Base-by-base conservation (phyloP, 2,113 vertebrate genomes). In the Neotragus pygmaeus region DNA sequence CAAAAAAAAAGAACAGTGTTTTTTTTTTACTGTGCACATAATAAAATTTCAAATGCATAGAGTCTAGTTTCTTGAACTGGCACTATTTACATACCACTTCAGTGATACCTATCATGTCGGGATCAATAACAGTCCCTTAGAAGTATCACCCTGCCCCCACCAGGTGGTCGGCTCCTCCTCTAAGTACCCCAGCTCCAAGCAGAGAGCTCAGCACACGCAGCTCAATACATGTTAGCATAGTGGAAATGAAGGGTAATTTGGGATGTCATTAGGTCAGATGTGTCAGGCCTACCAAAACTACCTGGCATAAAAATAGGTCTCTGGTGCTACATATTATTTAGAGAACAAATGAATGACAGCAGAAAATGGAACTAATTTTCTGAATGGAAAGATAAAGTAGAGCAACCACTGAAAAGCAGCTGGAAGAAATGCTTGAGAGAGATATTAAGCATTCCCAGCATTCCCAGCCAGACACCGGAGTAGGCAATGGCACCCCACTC, bases 321-420 rank as follows among this genome's bases (percentile, higher is more conserved):
- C 87, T 51, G 82, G 87, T 39, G 77, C 90, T 90, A 39, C 81
- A 17, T 70, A 81, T 90, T 51, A 95, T 60, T 90, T 85, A 66
- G 92, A 90, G 70, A 90, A 85, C 77, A 94, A 92, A 95, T 66
- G 77, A 92, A 95, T 66, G 77, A 94, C 90, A 75, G 88, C 16
- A 91, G 94, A 92, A 96, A 97, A 97, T 55, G 39, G 80, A 93
- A 73, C 92, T 94, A 82, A 97, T 96, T 92, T 88, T 90, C 96
- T 90, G 81, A 97, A 96, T 86, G 94, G 88, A 88, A 93, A 93
- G 57, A 90, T 94, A 94, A 88, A 92, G n/a, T 66, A 95, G 94
- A n/a, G 53, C 77, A 93, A 97, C 84, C 45, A 36, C n/a, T 12
- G n/a, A 88, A 95, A 91, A 87, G 49, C 87, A 91, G 11, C 90